Conservation (phyloP, 2,797 vertebrate species). For the Syngnathus acus region DNA sequence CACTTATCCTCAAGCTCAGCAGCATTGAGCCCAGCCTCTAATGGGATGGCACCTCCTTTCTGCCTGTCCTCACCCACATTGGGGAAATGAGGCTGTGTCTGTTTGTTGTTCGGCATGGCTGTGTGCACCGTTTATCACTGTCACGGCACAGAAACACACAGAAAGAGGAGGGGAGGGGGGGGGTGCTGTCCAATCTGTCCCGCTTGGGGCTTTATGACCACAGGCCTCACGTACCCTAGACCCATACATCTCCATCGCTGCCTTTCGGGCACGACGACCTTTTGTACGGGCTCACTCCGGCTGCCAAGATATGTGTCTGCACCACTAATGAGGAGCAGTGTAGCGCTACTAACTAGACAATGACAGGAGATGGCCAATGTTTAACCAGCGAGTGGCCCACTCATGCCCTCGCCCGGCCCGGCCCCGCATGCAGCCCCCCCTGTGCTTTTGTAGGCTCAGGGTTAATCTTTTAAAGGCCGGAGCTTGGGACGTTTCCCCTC, state of each 20-base stretch:
- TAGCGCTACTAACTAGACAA: slow-evolving; percentile 65
- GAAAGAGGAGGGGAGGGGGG: slow-evolving; percentile 32
- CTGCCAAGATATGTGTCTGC: slow-evolving; percentile 61
- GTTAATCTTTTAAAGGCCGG: slow-evolving; percentile 66
- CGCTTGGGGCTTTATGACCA: slow-evolving; percentile 52
- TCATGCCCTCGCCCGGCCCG: slow-evolving; percentile 44
- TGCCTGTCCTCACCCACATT: slow-evolving; percentile 66
- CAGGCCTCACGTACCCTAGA: slow-evolving; percentile 45
- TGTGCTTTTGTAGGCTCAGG: slow-evolving; percentile 56
- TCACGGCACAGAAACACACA: slow-evolving; percentile 55
- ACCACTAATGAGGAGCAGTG: slow-evolving; percentile 45
- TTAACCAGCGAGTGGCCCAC: slow-evolving; percentile 63
- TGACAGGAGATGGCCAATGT: slow-evolving; percentile 56
- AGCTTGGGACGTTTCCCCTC: slow-evolving; percentile 34
- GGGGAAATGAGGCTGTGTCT: slow-evolving; percentile 68
- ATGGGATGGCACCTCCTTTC: slow-evolving; percentile 67
- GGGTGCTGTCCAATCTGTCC: slow-evolving; percentile 60
- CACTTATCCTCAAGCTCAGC: slow-evolving; percentile 20
- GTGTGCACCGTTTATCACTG: slow-evolving; percentile 63
- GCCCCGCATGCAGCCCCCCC: slow-evolving; percentile 19
- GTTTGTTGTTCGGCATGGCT: slow-evolving; percentile 63
- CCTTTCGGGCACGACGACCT: slow-evolving; percentile 55
- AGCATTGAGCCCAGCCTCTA: slow-evolving; percentile 60
- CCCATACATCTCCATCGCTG: slow-evolving; percentile 66
- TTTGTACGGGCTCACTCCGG: slow-evolving; percentile 62